A percentile compares a stretch with the other conserved stretches of the same genome.
Evolutionary conservation across 2,113 vertebrate genomes (phyloP).

Genomic region (Antidorcas marsupialis): DNA sequence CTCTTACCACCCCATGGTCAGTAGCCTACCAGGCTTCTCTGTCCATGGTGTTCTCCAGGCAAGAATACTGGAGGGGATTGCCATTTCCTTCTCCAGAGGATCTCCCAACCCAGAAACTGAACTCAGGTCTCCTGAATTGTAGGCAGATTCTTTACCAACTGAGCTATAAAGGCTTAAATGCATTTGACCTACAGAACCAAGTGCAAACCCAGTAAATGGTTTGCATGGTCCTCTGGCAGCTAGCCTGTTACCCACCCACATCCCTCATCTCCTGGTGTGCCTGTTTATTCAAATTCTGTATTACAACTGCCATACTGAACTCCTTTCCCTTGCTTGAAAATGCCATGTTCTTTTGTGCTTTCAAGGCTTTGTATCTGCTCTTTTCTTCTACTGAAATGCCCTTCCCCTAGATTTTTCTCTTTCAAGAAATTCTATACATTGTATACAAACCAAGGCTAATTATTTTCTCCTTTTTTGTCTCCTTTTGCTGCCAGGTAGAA

Average conservation of each 20-base stretch:
- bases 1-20: neutral
- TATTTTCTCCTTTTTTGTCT: constrained; percentile 2
- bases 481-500: constrained; percentile 3
- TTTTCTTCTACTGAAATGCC: neutral
- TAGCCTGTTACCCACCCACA: neutral
- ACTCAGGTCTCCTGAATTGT: neutral
- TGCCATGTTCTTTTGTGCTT: neutral
- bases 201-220: neutral
- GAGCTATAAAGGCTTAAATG: neutral
- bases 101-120: neutral
- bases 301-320: neutral
- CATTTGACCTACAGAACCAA: neutral
- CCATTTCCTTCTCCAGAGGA: neutral
- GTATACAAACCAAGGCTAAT: neutral
- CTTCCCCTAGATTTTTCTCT: neutral
- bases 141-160: neutral
- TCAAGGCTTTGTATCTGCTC: neutral
- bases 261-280: fast-evolving
- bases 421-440: neutral
- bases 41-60: neutral
- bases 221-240: neutral
- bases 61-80: neutral
- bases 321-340: neutral
- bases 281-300: neutral
- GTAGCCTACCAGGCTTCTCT: neutral